These are phyloP conservation scores for Brachypodius melanocephalos DNA, from an alignment of 2,113 vertebrate species.

Conservation along the genomic window DNA sequence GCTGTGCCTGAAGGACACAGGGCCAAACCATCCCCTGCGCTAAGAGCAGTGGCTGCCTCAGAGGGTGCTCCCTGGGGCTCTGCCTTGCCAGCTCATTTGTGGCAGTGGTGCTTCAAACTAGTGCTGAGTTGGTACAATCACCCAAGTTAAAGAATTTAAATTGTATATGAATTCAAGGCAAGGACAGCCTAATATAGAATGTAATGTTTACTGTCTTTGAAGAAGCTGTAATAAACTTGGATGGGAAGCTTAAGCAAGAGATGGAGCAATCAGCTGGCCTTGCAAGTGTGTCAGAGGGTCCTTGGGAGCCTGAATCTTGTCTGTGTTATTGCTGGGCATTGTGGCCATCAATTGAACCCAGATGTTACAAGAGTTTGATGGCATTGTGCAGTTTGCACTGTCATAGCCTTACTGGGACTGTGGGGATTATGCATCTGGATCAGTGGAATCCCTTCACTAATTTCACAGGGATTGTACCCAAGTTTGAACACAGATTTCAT, in stretches of 20 bases:
- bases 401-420: not conserved
- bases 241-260: not conserved
- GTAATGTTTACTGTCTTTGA: not conserved
- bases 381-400: not conserved
- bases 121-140: not conserved
- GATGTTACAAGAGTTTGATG: not conserved
- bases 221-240: not conserved
- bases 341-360: not conserved
- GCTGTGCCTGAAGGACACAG: not conserved
- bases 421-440: not conserved
- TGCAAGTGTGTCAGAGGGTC: not conserved
- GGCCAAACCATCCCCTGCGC: not conserved
- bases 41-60: not conserved
- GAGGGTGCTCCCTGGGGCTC: not conserved
- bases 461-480: not conserved
- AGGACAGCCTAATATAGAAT: not conserved
- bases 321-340: not conserved
- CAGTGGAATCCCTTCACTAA: not conserved
- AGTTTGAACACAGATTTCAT: not conserved
- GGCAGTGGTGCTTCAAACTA: not conserved
- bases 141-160: not conserved
- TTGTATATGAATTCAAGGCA: not conserved
- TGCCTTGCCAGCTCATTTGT: not conserved
- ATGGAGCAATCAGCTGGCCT: not conserved
- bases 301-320: not conserved